A percentile compares a stretch with the other conserved stretches of the same genome.
phyloP scores from a whole-genome alignment of 2,113 vertebrate genomes.

The Orthochromis malagaraziensis region DNA sequence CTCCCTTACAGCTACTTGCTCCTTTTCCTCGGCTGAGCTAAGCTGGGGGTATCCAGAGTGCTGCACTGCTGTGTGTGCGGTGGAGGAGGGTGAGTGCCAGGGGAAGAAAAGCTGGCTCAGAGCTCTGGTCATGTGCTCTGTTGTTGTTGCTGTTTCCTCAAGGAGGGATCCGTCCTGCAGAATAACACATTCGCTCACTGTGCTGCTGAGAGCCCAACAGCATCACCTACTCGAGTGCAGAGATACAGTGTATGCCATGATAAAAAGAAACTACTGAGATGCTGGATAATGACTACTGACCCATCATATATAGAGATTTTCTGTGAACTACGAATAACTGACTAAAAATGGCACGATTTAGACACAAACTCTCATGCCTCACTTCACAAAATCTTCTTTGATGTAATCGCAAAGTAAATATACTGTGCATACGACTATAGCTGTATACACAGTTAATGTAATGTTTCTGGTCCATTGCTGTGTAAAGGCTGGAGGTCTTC shows the following conservation, averaged over 20 bases:
- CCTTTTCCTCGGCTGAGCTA: conserved; percentile 35
- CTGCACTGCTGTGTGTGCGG: conserved; percentile 13
- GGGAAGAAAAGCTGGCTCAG: conserved; percentile 50
- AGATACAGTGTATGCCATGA: neutral
- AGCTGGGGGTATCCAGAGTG: conserved; percentile 52
- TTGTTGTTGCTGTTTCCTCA: conserved; percentile 51
- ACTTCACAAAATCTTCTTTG: conserved; percentile 3
- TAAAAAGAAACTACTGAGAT: neutral
- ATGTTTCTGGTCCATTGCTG: conserved; percentile 13
- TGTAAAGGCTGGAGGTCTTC: conserved; percentile 1
- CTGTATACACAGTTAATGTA: neutral
- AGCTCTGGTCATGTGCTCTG: conserved; percentile 57
- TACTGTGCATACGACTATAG: neutral
- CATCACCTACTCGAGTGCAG: neutral
- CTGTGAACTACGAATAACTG: neutral
- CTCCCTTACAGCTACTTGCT: neutral
- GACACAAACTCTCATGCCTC: neutral
- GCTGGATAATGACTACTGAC: neutral
- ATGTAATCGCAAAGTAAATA: neutral
- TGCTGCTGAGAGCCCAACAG: neutral
- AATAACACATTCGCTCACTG: conserved; percentile 30
- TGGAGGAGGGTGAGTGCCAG: conserved; percentile 25
- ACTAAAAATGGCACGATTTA: neutral
- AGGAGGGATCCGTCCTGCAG: conserved; percentile 45
- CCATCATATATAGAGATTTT: conserved; percentile 7